Conservation (phyloP, 2,113 vertebrate species). For the Delphinus delphis region DNA sequence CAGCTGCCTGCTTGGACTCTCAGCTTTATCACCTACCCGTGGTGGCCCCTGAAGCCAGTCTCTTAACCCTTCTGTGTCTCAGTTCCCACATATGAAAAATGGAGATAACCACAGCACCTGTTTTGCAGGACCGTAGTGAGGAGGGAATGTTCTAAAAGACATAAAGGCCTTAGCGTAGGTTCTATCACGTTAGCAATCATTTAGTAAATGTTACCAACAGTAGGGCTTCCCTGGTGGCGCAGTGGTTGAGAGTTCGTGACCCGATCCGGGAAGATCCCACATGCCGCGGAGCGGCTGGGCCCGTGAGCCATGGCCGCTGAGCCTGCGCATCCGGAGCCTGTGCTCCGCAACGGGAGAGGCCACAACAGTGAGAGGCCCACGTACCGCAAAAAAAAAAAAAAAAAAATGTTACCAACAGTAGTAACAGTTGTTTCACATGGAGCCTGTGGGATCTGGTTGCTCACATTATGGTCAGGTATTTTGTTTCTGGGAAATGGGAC, state of each 20-base stretch:
- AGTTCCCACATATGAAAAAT: not conserved
- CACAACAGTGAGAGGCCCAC: too few species aligned
- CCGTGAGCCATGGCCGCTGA: too few species aligned
- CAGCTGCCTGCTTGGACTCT: not conserved
- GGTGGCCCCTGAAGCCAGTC: not conserved
- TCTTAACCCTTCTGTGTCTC: not conserved
- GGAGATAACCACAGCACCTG: not conserved
- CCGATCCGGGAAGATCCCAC: too few species aligned
- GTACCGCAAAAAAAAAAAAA: too few species aligned
- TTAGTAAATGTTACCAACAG: not conserved
- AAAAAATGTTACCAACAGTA: not conserved
- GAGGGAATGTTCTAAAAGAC: not conserved
- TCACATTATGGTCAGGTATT: not conserved
- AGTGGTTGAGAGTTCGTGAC: too few species aligned
- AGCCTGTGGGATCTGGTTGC: not conserved
- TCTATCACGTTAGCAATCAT: not conserved
- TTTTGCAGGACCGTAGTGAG: not conserved
- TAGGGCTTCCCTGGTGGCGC: not conserved
- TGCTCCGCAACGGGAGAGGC: too few species aligned
- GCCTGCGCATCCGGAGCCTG: too few species aligned
- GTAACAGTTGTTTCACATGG: not conserved
- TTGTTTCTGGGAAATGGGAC: not conserved
- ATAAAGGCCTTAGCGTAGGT: not conserved
- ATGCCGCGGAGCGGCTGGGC: too few species aligned
- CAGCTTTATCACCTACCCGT: not conserved